Evolutionary conservation across 2,888 invertebrate genomes (phyloP).

Genomic region (Frankliniella fusca): DNA sequence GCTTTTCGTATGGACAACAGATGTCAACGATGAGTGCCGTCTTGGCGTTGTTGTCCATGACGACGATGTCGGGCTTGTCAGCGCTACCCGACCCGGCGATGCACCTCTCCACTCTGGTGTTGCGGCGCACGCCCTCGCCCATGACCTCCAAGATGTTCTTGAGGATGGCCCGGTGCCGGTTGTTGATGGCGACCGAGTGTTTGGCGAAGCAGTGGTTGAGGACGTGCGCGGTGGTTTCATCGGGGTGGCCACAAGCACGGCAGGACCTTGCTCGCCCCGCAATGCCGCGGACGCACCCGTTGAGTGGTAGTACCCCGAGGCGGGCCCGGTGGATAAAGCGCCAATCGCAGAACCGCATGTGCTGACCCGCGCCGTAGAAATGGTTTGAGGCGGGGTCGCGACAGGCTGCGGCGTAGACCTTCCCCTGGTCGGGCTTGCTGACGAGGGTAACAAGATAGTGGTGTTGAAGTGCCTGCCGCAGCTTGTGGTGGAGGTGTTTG

Average conservation of each 20-base stretch:
- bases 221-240: not conserved
- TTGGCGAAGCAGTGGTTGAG: not conserved
- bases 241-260: not conserved
- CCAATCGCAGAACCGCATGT: slow-evolving; percentile 39
- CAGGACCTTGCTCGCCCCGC: not conserved
- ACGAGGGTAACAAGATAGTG: not conserved
- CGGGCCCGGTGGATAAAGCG: slow-evolving; percentile 30
- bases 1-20: no score
- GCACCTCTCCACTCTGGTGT: not conserved
- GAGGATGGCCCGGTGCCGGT: not conserved
- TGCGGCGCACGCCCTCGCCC: not conserved
- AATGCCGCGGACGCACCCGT: not conserved
- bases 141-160: not conserved
- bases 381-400: slow-evolving; percentile 29
- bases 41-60: no score
- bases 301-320: slow-evolving; percentile 35
- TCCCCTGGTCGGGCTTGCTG: slow-evolving; percentile 32
- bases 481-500: not conserved
- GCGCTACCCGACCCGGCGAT: not conserved
- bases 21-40: no score
- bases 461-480: not conserved
- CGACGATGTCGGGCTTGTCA: not conserved
- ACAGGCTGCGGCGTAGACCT: slow-evolving; percentile 30
- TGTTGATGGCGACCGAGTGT: not conserved
- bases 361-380: slow-evolving; percentile 33